Base-by-base conservation (phyloP, 1,140 invertebrate species). In the Tribolium castaneum region DNA sequence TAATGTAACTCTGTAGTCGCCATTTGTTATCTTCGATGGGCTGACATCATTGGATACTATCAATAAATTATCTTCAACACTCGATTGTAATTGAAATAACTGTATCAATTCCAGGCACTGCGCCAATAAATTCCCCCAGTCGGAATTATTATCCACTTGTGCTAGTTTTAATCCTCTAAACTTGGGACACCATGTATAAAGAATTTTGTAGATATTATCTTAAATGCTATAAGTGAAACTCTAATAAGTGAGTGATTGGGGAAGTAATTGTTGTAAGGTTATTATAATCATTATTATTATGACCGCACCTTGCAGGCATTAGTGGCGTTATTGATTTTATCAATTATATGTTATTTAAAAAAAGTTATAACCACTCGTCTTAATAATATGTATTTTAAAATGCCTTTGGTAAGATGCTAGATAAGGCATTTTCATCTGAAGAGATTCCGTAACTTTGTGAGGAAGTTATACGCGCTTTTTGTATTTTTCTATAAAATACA, bases 311-410 rank as follows among this genome's bases (percentile, higher is more conserved):
- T 30, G 10, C n/a, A 12, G 14, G 16, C 54, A 59, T 9, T 12
- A 59, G 22, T n/a, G 54, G 54, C 54, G 22, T 59, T 59, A 25
- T 59, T 59, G 16, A 59, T 59, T 59, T 59, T 25, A 22, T 22
- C 54, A 59, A 59, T 59, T 19, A 25, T 59, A 59, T 59, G 54
- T 59, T 59, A 59, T 59, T 59, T 59, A 59, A 45, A 45, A 45
- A 59, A 59, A 59, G n/a, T 22, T 56, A 56, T 56, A 22, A 10
- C 6, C 6, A 56, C 34, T 3, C 6, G 6, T 39, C n/a, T 45
- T 45, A 45, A 45, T 45, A 45, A 45, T 45, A 45, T 45, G 39
- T 10, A 45, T 45, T 45, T 45, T 45, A 45, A 45, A 45, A 45
- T n/a, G 39, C 39, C 39, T 45, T 45, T 10, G n/a, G 39, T 45